A percentile compares a stretch with the other conserved stretches of the same genome.
These are phyloP conservation scores for Rallus limicola DNA, from an alignment of 2,113 vertebrate genomes.

Conservation along the genomic window DNA sequence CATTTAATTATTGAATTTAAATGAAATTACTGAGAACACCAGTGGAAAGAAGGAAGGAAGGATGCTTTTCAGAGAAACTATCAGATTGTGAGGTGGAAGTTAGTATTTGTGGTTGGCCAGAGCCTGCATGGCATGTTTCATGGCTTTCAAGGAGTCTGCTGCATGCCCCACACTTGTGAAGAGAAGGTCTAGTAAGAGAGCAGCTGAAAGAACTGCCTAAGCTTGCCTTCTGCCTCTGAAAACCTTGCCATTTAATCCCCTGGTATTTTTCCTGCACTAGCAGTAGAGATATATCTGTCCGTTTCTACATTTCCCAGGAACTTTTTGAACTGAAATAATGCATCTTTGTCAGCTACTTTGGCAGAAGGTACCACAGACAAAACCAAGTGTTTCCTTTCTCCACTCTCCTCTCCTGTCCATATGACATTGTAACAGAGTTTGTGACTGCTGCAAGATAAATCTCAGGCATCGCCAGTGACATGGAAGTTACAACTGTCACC, in stretches of 20 bases:
- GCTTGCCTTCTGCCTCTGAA: background rate
- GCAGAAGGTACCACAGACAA: background rate
- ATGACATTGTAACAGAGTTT: background rate
- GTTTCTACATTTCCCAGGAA: background rate
- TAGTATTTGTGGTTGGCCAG: background rate
- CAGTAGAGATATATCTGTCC: background rate
- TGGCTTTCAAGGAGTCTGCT: background rate
- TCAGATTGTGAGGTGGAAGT: background rate
- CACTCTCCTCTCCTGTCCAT: background rate
- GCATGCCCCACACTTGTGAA: background rate
- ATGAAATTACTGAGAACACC: background rate
- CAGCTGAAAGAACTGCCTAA: background rate
- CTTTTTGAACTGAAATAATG: background rate
- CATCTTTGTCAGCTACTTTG: background rate
- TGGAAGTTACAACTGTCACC: background rate
- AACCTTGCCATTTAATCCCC: background rate
- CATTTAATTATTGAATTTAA: background rate
- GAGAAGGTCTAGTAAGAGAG: background rate
- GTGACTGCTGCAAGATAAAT: background rate
- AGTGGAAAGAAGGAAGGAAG: background rate
- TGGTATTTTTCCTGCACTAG: background rate
- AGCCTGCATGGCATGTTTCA: background rate
- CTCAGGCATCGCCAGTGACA: background rate
- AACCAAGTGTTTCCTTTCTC: background rate
- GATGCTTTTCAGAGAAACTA: background rate